These are phyloP conservation scores for Egretta garzetta DNA, from an alignment of 2,113 vertebrate species.

Conservation along the genomic window DNA sequence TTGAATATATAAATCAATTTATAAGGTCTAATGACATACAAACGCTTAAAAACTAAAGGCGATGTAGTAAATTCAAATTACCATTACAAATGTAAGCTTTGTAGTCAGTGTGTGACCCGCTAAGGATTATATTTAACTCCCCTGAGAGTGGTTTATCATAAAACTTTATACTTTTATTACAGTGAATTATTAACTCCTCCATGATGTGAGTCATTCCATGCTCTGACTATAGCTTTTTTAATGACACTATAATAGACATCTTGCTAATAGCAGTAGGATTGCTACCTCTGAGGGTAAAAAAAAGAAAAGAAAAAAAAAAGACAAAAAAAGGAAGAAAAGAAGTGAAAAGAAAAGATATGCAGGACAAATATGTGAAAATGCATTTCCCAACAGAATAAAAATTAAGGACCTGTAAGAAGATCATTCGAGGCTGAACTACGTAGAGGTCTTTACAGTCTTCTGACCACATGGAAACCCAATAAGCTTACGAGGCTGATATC, in stretches of 20 bases:
- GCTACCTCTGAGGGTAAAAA: conserved; percentile 74
- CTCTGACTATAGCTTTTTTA: conserved; percentile 83
- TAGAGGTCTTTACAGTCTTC: not conserved
- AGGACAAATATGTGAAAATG: conserved; percentile 23
- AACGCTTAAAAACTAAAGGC: conserved; percentile 86
- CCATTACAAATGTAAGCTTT: conserved; percentile 87
- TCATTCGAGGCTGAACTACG: not conserved
- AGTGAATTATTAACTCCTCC: conserved; percentile 87
- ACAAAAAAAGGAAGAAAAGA: conserved; percentile 13
- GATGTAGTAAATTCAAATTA: conserved; percentile 87
- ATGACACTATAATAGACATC: conserved; percentile 86
- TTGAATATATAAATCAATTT: conserved; percentile 86
- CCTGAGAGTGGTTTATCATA: conserved; percentile 87
- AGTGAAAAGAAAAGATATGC: not conserved
- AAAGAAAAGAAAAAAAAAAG: not conserved
- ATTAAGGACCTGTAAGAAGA: conserved; percentile 16
- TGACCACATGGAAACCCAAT: conserved; percentile 17
- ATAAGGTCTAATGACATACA: conserved; percentile 86
- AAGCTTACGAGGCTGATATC: not conserved
- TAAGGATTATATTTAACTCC: conserved; percentile 88
- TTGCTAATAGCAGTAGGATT: conserved; percentile 81
- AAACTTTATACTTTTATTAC: conserved; percentile 89
- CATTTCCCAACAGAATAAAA: conserved; percentile 47
- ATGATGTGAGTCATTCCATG: conserved; percentile 85
- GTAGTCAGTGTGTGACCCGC: conserved; percentile 84